phyloP scores from a whole-genome alignment of 2,113 vertebrate species.

The Eurypyga helias region DNA sequence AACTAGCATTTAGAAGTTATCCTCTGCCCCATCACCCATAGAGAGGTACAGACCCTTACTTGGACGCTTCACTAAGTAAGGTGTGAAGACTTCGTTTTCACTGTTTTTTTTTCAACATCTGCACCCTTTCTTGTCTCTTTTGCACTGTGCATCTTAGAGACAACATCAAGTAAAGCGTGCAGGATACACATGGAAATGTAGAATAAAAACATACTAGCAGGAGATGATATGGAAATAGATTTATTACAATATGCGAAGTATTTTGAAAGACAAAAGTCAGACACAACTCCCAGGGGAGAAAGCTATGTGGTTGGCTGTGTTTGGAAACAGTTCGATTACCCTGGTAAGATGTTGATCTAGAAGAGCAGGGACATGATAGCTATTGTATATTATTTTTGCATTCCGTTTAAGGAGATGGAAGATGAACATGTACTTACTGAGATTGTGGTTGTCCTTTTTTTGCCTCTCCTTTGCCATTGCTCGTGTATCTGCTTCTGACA shows the following conservation, averaged over 20 bases:
- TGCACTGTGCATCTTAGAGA: not conserved
- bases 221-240: not conserved
- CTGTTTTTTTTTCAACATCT: not conserved
- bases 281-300: not conserved
- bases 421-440: constrained; percentile 84
- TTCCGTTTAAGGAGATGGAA: not conserved
- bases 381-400: not conserved
- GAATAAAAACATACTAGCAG: not conserved
- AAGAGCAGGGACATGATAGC: not conserved
- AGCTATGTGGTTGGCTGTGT: not conserved
- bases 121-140: not conserved
- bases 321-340: not conserved
- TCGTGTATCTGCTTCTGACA: constrained; percentile 89
- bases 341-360: not conserved
- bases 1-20: not conserved
- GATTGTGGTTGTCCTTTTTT: constrained; percentile 98
- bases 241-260: not conserved
- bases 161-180: not conserved
- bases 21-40: not conserved
- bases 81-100: not conserved
- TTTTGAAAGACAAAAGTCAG: not conserved
- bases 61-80: not conserved
- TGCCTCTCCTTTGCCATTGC: constrained; percentile 95
- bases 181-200: not conserved
- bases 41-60: not conserved